Base-by-base conservation (phyloP, 2,113 vertebrate genomes). In the Amblyornis subalaris region DNA sequence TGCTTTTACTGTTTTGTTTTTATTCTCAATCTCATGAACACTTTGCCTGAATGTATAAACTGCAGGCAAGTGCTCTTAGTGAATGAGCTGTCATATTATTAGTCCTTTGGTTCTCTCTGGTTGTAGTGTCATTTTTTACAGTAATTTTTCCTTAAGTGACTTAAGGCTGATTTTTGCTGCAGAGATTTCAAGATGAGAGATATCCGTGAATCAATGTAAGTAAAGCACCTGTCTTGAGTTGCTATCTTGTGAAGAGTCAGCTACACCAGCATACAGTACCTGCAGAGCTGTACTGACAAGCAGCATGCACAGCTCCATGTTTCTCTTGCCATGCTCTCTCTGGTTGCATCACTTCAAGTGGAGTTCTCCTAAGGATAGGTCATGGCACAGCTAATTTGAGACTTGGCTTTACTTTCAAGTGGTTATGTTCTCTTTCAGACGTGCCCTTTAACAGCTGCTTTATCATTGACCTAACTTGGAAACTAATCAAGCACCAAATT, bases 391-490 rank as follows among this genome's bases (percentile, higher is more conserved):
- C 73, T 93, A 88, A 86, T 94, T 92, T 94, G 70, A 78, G 71
- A 83, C 60, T 85, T 88, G 91, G 75, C 84, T 90, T 95, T 88
- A 22, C 47, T 93, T 77, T 90, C 69, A 58, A 67, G 67, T 79
- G 55, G 67, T 74, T 93, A 19, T 80, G 44, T 83, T 93, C 64
- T 89, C 42, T 84, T 94, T 89, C 53, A 76, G 74, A 87, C 1
- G 0, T 92, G 66, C 29, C 48, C 70, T 96, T 93, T 92, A 91
- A 75, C 80, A 89, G 86, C 70, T 94, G 76, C 48, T 94, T 93
- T 94, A 82, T 91, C 71, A 17, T 48, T 94, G 67, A 74, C 95
- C 72, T 47, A 71, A 79, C 75, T 90, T 93, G 91, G 88, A 85
- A 85, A 62, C 31, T 54, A 62, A 79, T 57, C n/a, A 54, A 83